Conservation (phyloP, 2,797 vertebrate genomes). For the Chromobotia macracanthus region DNA sequence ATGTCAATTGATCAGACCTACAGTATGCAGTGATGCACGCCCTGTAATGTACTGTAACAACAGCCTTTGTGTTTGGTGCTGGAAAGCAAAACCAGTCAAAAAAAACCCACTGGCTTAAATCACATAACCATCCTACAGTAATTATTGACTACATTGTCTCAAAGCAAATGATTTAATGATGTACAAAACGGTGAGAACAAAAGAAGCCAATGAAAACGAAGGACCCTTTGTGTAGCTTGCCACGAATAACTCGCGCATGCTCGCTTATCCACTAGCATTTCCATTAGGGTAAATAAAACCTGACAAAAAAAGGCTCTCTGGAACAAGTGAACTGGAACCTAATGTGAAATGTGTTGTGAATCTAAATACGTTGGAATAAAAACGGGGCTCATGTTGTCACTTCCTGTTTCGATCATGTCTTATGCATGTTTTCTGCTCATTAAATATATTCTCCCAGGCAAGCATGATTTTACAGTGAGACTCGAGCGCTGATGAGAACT, state of each 20-base stretch:
- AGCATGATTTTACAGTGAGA: constrained; percentile 18
- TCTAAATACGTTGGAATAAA: constrained; percentile 4
- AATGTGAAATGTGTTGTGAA: background rate
- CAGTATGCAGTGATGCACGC: too few relatives aligned
- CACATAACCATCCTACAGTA: too few relatives aligned
- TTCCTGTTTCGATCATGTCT: constrained; percentile 4
- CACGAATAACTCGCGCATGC: background rate
- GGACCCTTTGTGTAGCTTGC: too few relatives aligned
- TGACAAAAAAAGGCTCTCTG: background rate
- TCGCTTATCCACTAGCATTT: background rate
- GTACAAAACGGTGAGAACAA: too few relatives aligned
- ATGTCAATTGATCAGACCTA: too few relatives aligned
- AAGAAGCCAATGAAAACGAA: too few relatives aligned
- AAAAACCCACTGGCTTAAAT: too few relatives aligned
- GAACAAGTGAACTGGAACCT: background rate
- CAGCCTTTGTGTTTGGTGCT: too few relatives aligned
- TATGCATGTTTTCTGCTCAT: constrained; percentile 19
- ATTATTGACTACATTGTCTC: too few relatives aligned
- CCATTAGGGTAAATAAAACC: background rate
- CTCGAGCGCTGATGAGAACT: background rate
- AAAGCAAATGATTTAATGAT: too few relatives aligned
- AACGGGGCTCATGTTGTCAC: constrained; percentile 6
- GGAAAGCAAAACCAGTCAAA: too few relatives aligned
- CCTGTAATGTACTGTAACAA: too few relatives aligned
- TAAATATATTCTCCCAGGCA: constrained; percentile 4